These are phyloP conservation scores for Pangasianodon gigas DNA, from an alignment of 2,113 vertebrate species.

Conservation along the genomic window DNA sequence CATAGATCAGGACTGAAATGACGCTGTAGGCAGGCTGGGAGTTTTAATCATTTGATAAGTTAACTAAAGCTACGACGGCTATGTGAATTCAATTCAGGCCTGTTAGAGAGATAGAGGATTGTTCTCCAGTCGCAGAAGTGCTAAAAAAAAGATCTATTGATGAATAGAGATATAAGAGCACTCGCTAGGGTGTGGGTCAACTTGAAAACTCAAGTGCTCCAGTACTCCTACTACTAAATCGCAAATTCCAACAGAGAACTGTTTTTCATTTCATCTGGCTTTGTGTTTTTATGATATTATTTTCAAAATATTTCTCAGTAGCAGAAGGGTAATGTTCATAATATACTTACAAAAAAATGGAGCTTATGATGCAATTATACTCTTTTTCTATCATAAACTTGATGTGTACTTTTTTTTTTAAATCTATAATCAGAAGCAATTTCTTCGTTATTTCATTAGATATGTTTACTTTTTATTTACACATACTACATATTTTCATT, in stretches of 20 bases:
- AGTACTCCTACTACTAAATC: neutral
- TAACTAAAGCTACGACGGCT: neutral
- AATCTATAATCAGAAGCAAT: neutral
- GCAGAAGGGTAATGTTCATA: neutral
- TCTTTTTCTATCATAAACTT: neutral
- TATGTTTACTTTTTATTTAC: no score
- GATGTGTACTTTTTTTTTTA: neutral
- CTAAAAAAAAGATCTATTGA: neutral
- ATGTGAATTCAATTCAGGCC: conserved; percentile 8
- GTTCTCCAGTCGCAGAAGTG: neutral
- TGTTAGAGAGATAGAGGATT: conserved; percentile 8
- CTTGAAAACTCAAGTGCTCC: neutral
- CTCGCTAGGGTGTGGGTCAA: neutral
- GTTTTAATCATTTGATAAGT: conserved; percentile 18
- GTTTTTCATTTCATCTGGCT: neutral
- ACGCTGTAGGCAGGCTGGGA: neutral
- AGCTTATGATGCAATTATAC: neutral
- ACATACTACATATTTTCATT: neutral
- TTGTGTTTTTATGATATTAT: neutral
- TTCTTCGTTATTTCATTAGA: no score
- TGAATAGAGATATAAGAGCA: neutral
- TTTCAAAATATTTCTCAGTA: neutral
- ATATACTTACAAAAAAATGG: neutral
- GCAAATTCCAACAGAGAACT: neutral
- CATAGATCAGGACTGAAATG: neutral